Conservation (phyloP, 1,140 invertebrate species). For the Charaxes varanes region DNA sequence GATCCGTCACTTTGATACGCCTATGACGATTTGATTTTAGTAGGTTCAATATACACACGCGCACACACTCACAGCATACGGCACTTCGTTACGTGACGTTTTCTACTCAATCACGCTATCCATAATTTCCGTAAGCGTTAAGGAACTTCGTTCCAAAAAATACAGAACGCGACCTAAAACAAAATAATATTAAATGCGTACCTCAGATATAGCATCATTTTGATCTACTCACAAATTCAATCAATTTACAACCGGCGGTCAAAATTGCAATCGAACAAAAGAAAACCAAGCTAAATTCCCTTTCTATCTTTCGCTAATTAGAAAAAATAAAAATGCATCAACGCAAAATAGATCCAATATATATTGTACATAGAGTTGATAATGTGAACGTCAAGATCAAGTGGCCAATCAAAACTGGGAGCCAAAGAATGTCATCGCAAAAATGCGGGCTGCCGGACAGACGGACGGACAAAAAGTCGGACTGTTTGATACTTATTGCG, state of each 20-base stretch:
- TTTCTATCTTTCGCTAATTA: slow-evolving; percentile 18
- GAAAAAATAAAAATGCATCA: slow-evolving; percentile 13
- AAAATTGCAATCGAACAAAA: slow-evolving; percentile 7
- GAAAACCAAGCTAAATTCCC: slow-evolving; percentile 10
- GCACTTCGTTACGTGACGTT: too few species aligned
- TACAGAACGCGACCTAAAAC: too few species aligned
- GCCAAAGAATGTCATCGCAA: slow-evolving; percentile 51
- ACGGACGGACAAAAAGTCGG: slow-evolving; percentile 49
- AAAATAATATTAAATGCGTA: too few species aligned
- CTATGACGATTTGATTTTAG: too few species aligned
- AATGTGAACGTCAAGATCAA: slow-evolving; percentile 5
- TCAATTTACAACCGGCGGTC: slow-evolving; percentile 9
- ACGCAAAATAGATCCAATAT: slow-evolving; percentile 5
- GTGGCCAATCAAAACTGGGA: slow-evolving; percentile 50
- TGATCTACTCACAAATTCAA: too few species aligned
- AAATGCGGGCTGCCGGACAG: slow-evolving; percentile 34
- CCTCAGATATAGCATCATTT: too few species aligned
- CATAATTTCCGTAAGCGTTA: too few species aligned
- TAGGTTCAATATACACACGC: too few species aligned
- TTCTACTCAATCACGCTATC: too few species aligned
- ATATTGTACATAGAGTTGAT: slow-evolving; percentile 17
- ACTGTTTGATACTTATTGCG: slow-evolving; percentile 54
- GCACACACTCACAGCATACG: too few species aligned
- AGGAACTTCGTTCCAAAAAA: too few species aligned
- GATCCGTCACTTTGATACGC: too few species aligned